Percentiles rank a stretch among this genome's conserved stretches.
Conservation (phyloP, 2,888 invertebrate genomes). For the Halictus ligatus region DNA sequence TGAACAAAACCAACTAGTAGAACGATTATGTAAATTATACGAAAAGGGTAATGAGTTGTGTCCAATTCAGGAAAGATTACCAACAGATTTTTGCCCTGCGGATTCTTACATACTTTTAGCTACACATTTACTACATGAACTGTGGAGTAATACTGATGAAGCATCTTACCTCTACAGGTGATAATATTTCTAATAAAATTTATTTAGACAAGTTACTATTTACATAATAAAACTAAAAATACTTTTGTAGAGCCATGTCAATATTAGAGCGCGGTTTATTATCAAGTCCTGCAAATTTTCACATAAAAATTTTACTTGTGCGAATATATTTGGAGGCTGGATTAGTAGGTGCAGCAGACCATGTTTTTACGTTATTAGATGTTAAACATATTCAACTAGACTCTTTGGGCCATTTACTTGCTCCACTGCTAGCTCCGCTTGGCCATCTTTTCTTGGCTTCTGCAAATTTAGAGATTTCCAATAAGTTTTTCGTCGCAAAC, state of each 20-base stretch:
- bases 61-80: constrained; percentile 85
- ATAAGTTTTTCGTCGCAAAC: constrained; percentile 94
- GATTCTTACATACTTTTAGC: constrained; percentile 94
- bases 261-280: constrained; percentile 78
- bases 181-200: constrained; percentile 25
- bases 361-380: constrained; percentile 87
- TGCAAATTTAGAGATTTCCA: constrained; percentile 90
- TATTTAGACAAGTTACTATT: constrained; percentile 27
- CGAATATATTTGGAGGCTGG: constrained; percentile 89
- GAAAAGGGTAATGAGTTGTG: constrained; percentile 78
- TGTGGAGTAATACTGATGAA: constrained; percentile 85
- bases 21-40: constrained; percentile 78
- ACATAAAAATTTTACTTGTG: constrained; percentile 93
- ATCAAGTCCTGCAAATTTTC: constrained; percentile 94
- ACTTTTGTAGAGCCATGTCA: constrained; percentile 77
- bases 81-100: constrained; percentile 90
- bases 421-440: constrained; percentile 90
- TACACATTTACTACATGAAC: constrained; percentile 88
- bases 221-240: constrained; percentile 27
- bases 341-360: constrained; percentile 80
- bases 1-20: constrained; percentile 74
- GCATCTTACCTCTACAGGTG: constrained; percentile 82
- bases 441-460: constrained; percentile 90
- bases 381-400: constrained; percentile 97
- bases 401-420: constrained; percentile 94